A percentile compares a stretch with the other conserved stretches of the same genome.
Evolutionary conservation across 1,140 invertebrate species (phyloP).

Genomic region (Phymorhynchus buccinoides): DNA sequence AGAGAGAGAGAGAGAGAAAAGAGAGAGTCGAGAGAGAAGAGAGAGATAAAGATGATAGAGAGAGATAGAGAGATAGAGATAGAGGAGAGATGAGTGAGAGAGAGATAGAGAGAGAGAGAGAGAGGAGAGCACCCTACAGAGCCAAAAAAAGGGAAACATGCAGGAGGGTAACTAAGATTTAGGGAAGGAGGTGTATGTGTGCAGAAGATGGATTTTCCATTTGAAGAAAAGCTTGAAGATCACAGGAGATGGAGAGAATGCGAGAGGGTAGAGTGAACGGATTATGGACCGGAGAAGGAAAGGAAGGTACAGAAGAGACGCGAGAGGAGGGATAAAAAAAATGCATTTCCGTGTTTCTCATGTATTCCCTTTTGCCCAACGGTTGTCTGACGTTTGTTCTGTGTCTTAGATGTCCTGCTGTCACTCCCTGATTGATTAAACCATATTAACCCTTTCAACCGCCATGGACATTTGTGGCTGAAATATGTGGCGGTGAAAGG

Average conservation of each 20-base stretch:
- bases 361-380: conserved; percentile 3
- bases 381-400: conserved; percentile 26
- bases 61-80: neutral
- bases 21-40: neutral
- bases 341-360: conserved; percentile 24
- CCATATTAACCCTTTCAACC: conserved; percentile 7
- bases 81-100: neutral
- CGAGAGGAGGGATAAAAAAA: too few species aligned
- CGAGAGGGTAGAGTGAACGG: too few species aligned
- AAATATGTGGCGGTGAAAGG: too few species aligned
- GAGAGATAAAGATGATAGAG: too few species aligned
- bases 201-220: neutral
- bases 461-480: too few species aligned
- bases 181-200: neutral
- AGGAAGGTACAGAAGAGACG: neutral
- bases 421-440: conserved; percentile 37
- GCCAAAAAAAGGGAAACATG: too few species aligned
- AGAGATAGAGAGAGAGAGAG: neutral
- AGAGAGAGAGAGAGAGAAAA: neutral
- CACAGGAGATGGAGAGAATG: too few species aligned
- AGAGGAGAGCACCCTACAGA: too few species aligned
- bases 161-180: neutral
- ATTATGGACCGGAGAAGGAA: neutral
- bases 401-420: conserved; percentile 26
- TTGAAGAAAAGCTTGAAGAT: too few species aligned